Base-by-base conservation (phyloP, 2,888 invertebrate genomes). In the Cheilosia pagana region DNA sequence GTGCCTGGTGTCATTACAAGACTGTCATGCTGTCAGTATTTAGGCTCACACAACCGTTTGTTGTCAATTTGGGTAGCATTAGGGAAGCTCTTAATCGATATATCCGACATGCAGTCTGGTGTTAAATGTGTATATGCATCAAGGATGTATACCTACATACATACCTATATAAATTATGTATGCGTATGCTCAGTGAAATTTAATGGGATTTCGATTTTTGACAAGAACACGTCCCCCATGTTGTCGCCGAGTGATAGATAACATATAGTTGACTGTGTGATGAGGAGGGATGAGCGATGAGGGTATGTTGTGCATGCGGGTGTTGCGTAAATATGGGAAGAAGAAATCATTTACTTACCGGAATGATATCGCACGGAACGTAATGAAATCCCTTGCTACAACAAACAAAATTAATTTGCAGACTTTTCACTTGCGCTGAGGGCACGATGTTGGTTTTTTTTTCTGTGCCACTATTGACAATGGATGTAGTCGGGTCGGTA, bases 151-250 rank as follows among this genome's bases (percentile, higher is more conserved):
- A 5, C 45, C 8, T 19, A 25, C 7, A 10, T 7, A 8, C 6
- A 35, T 63, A n/a, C 16, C 50, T 39, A 50, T n/a, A n/a, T n/a
- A n/a, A n/a, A n/a, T n/a, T n/a, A 39, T 28, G 59, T 50, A 59
- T 50, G 50, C 39, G 50, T 50, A 59, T 59, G 50, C 39, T 70
- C 48, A 59, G 39, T 50, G 39, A 50, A 50, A 59, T 59, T 71
- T 71, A 59, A 71, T 71, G 59, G 70, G 14, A 48, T 59, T 59
- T 59, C 70, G 59, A 59, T 71, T 71, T 71, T 59, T 59, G 70
- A 59, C 50, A 41, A 48, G 25, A 39, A 50, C 59, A 59, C 50
- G 39, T 71, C 50, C n/a, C 5, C 48, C 14, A 50, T 59, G 59
- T 25, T 50, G 25, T 25, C 8, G 2, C 48, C 19, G 45, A 59